A percentile compares a stretch with the other conserved stretches of the same genome.
These are phyloP conservation scores for Venustoraphidia nigricollis DNA, from an alignment of 2,888 invertebrate species.

Conservation along the genomic window DNA sequence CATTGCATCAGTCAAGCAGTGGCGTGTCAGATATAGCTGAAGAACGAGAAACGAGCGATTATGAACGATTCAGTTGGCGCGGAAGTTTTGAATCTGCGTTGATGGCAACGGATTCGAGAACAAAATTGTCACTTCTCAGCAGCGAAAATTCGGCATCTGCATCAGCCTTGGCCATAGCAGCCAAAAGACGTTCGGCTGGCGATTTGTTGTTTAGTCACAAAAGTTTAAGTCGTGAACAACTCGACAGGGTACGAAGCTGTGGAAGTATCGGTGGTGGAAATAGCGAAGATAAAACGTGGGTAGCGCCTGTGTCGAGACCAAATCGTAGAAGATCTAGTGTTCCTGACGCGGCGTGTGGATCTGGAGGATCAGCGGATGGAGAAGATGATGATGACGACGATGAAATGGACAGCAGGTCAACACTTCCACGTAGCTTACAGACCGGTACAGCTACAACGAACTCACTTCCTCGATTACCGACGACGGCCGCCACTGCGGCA, in stretches of 20 bases:
- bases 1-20: slow-evolving; percentile 30
- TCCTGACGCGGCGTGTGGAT: slow-evolving; percentile 34
- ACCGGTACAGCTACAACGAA: slow-evolving; percentile 48
- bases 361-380: slow-evolving; percentile 32
- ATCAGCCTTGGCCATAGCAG: slow-evolving; percentile 50
- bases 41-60: slow-evolving; percentile 59
- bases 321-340: slow-evolving; percentile 36
- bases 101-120: slow-evolving; percentile 73
- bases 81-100: slow-evolving; percentile 87
- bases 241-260: slow-evolving; percentile 61
- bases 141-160: slow-evolving; percentile 46
- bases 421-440: slow-evolving; percentile 46
- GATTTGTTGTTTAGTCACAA: slow-evolving; percentile 67
- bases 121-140: slow-evolving; percentile 49
- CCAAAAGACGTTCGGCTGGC: slow-evolving; percentile 68
- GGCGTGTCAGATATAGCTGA: slow-evolving; percentile 37
- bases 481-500: slow-evolving; percentile 22
- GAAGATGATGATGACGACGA: slow-evolving; percentile 39
- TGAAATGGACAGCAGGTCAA: slow-evolving; percentile 33
- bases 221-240: slow-evolving; percentile 59
- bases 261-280: slow-evolving; percentile 65
- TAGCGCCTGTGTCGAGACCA: slow-evolving; percentile 20
- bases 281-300: slow-evolving; percentile 33
- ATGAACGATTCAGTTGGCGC: slow-evolving; percentile 82
- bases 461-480: slow-evolving; percentile 60